Percentiles rank a stretch among this genome's conserved stretches.
phyloP scores from a whole-genome alignment of 1,140 invertebrate species.

The Drosophila asahinai region DNA sequence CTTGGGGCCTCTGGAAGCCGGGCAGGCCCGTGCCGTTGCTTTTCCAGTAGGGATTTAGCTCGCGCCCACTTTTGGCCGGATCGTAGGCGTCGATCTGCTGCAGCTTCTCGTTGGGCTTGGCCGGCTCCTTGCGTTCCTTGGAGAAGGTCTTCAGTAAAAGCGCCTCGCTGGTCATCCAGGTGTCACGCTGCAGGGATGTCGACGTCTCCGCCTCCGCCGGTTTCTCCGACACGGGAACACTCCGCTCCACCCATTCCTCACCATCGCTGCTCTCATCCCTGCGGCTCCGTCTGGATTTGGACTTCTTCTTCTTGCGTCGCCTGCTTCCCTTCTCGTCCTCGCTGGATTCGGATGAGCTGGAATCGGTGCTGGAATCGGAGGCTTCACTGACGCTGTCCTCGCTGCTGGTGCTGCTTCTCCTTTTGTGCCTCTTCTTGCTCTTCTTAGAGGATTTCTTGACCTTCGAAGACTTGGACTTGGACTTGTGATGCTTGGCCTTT shows the following conservation, averaged over 20 bases:
- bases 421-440: slow-evolving; percentile 42
- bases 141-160: slow-evolving; percentile 85
- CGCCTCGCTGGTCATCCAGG: slow-evolving; percentile 87
- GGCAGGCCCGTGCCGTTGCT: slow-evolving; percentile 93
- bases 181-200: slow-evolving; percentile 82
- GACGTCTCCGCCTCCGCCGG: background rate
- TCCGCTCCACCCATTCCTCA: slow-evolving; percentile 68
- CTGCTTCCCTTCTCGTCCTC: slow-evolving; percentile 63
- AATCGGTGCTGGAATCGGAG: slow-evolving; percentile 7
- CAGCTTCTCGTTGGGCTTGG: slow-evolving; percentile 84
- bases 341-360: slow-evolving; percentile 22
- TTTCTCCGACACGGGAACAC: slow-evolving; percentile 18
- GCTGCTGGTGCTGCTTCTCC: slow-evolving; percentile 34
- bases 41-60: slow-evolving; percentile 98
- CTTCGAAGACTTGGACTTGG: slow-evolving; percentile 34
- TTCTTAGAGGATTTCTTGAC: slow-evolving; percentile 56
- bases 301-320: slow-evolving; percentile 23
- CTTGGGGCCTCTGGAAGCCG: slow-evolving; percentile 86
- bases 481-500: slow-evolving; percentile 68
- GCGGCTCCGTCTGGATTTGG: slow-evolving; percentile 40
- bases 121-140: slow-evolving; percentile 85
- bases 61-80: slow-evolving; percentile 90
- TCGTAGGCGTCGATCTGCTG: slow-evolving; percentile 88
- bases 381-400: slow-evolving; percentile 18
- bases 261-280: slow-evolving; percentile 53